Evolutionary conservation across 2,888 invertebrate genomes (phyloP).

Genomic region (Scaptomyza tumidula): DNA sequence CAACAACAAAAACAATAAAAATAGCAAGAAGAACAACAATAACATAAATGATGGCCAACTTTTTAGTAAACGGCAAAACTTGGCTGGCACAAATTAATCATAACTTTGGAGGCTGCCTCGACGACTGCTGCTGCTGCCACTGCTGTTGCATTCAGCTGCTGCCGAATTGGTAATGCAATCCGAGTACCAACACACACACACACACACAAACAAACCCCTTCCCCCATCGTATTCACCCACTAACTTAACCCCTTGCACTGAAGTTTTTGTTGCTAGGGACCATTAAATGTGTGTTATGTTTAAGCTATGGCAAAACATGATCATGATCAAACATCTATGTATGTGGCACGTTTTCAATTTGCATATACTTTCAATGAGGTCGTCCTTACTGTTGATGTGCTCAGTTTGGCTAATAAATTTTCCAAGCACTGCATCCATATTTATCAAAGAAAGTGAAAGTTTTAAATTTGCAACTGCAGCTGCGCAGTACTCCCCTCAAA

Average conservation of each 20-base stretch:
- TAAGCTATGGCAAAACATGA: constrained; percentile 15
- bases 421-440: constrained; percentile 49
- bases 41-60: constrained; percentile 52
- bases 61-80: constrained; percentile 72
- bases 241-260: constrained; percentile 12
- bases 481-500: constrained; percentile 49
- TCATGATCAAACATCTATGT: too few species aligned
- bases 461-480: constrained; percentile 46
- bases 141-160: constrained; percentile 45
- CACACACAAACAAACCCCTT: too few species aligned
- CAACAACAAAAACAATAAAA: constrained; percentile 18
- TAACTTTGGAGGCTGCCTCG: constrained; percentile 67
- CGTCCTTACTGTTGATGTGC: constrained; percentile 4
- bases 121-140: constrained; percentile 29
- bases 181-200: constrained; percentile 12
- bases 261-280: constrained; percentile 37
- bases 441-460: constrained; percentile 56
- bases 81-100: constrained; percentile 78
- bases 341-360: constrained; percentile 25
- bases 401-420: constrained; percentile 66
- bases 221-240: not conserved
- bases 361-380: constrained; percentile 44
- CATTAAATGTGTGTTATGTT: constrained; percentile 72
- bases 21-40: constrained; percentile 27
- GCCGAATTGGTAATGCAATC: constrained; percentile 45